Percentiles rank a stretch among this genome's conserved stretches.
Evolutionary conservation across 2,113 vertebrate species (phyloP).

Genomic region (Pithys albifrons): DNA sequence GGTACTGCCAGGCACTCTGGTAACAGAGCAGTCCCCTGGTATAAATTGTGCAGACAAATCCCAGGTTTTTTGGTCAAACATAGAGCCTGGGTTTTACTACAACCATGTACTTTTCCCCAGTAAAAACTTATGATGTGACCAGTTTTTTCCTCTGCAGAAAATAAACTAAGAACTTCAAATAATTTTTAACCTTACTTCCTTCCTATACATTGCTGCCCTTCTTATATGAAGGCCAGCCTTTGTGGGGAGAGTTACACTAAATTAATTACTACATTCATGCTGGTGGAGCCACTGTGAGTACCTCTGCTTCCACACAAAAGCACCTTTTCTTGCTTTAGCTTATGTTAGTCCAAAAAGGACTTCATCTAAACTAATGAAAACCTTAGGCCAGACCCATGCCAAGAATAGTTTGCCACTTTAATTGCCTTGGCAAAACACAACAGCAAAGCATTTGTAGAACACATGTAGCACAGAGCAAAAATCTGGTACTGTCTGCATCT

Average conservation of each 20-base stretch:
- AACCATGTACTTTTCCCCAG: background rate
- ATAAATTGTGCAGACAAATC: background rate
- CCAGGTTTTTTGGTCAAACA: background rate
- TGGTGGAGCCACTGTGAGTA: background rate
- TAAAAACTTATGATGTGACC: background rate
- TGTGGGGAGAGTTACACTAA: background rate
- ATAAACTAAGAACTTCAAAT: background rate
- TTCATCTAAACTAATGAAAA: background rate
- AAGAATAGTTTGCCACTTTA: background rate
- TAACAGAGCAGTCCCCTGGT: background rate
- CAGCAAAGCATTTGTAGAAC: background rate
- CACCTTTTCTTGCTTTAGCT: background rate
- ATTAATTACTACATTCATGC: background rate
- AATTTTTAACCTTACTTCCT: background rate
- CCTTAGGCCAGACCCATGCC: background rate
- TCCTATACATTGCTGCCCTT: background rate
- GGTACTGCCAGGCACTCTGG: background rate
- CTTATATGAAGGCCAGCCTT: background rate
- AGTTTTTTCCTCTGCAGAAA: background rate
- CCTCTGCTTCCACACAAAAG: background rate
- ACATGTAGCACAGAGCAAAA: background rate
- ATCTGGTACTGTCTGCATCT: background rate
- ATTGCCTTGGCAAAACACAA: background rate
- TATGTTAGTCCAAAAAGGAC: background rate
- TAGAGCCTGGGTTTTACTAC: background rate